Base-by-base conservation (phyloP, 1,140 invertebrate genomes). In the Brachionus sp. region DNA sequence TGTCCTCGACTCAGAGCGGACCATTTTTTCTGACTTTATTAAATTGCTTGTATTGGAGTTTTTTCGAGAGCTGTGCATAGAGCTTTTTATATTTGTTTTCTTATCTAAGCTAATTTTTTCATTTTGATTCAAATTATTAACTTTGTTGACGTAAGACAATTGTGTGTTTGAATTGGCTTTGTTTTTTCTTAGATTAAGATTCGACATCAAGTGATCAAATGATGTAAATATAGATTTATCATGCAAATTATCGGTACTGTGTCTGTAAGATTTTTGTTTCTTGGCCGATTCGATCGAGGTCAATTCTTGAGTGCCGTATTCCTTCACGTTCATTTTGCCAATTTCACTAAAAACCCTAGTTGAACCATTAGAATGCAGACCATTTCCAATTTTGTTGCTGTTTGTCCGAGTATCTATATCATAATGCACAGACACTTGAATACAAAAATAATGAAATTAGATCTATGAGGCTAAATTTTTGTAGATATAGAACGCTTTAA, bases 81-180 rank as follows among this genome's bases (percentile, higher is more conserved):
- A 46, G 12, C 23, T 75, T 75, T 75, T 75, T 75, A 46, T 75
- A 75, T 35, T 75, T 13, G 10, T 75, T 75, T 75, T 75, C 19
- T 75, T 75, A 75, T 75, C 42, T 75, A 46, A 16, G 25, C 9
- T 29, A 10, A 25, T 3, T n/a, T 46, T 46, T 12, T 46, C 39
- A 46, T 75, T 46, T 46, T 13, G 39, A 75, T 75, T 46, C 25
- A 23, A 33, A 75, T 29, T 46, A 75, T 75, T 75, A 25, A 19
- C 35, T 16, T 70, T 13, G 19, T 70, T 70, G 33, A 33, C 6
- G 35, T 39, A 70, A 70, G 66, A 70, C 66, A 70, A 39, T 16
- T 70, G 66, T 39, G 66, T 70, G 35, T 70, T 70, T 70, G 66
- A 70, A 23, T 70, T 70, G 33, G 66, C 66, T 70, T 70, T 70